Conservation (phyloP, 2,888 invertebrate species). For the Ariolimax columbianus region DNA sequence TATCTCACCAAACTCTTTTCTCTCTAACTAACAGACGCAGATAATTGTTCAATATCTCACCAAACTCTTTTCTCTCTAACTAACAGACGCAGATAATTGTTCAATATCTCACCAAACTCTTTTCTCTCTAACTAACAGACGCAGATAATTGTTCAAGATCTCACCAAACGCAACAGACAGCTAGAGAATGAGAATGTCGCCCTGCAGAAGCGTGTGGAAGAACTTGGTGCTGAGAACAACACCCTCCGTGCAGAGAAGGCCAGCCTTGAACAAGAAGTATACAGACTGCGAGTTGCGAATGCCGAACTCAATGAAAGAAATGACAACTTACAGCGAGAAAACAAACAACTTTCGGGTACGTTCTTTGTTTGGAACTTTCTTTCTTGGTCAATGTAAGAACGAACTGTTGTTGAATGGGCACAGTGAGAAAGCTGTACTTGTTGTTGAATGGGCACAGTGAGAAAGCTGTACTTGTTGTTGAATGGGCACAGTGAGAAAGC, state of each 20-base stretch:
- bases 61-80: too few species aligned
- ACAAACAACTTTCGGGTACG: conserved; percentile 97
- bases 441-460: too few species aligned
- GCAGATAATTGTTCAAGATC: conserved; percentile 75
- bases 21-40: too few species aligned
- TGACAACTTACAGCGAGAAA: conserved; percentile 95
- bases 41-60: too few species aligned
- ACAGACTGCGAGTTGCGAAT: conserved; percentile 93
- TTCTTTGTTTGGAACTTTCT: conserved; percentile 57
- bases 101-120: too few species aligned
- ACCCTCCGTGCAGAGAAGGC: conserved; percentile 89
- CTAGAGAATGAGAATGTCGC: conserved; percentile 93
- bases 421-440: too few species aligned
- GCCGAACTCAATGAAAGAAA: conserved; percentile 98
- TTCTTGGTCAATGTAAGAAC: too few species aligned
- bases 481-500: too few species aligned
- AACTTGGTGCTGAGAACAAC: conserved; percentile 92
- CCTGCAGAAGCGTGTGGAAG: conserved; percentile 96
- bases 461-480: too few species aligned
- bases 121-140: conserved; percentile 57
- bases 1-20: too few species aligned
- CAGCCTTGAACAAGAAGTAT: conserved; percentile 92
- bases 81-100: too few species aligned
- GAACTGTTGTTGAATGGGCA: too few species aligned
- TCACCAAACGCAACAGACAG: conserved; percentile 76